These are phyloP conservation scores for Drosophila affinis DNA, from an alignment of 2,888 invertebrate species.

Conservation along the genomic window DNA sequence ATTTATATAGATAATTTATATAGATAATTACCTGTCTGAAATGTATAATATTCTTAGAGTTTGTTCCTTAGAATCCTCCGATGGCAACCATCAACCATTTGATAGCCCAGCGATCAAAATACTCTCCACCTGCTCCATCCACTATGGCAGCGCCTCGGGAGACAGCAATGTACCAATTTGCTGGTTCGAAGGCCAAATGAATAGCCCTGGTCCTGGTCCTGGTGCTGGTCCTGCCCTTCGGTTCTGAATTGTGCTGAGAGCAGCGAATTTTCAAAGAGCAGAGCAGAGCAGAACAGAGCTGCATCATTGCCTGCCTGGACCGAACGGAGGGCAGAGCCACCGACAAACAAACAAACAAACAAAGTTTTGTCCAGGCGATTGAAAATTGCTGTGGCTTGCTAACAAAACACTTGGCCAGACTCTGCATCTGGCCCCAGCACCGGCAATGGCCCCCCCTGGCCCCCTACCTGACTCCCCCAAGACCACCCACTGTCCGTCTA, in stretches of 20 bases:
- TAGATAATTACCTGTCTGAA: no score
- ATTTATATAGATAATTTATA: no score
- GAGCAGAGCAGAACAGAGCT: slow-evolving; percentile 13
- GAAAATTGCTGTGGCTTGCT: slow-evolving; percentile 76
- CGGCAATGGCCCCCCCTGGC: not conserved
- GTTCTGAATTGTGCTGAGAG: slow-evolving; percentile 65
- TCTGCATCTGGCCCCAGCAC: not conserved
- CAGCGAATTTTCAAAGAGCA: slow-evolving; percentile 59
- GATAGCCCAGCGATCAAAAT: not conserved
- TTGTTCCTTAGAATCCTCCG: no score
- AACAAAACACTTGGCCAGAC: slow-evolving; percentile 69
- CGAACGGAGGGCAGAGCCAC: slow-evolving; percentile 1
- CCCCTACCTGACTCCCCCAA: not conserved
- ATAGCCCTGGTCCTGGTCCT: slow-evolving; percentile 8
- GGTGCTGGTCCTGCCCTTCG: not conserved
- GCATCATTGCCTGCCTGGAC: slow-evolving; percentile 33
- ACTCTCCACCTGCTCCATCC: slow-evolving; percentile 11
- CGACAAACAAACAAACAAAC: slow-evolving; percentile 60
- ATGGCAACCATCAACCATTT: not conserved
- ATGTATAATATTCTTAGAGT: no score
- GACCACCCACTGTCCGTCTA: slow-evolving; percentile 43
- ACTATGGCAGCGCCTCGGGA: slow-evolving; percentile 35
- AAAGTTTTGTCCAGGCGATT: slow-evolving; percentile 76
- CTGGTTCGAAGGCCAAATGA: slow-evolving; percentile 14
- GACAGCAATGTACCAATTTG: slow-evolving; percentile 41